These are phyloP conservation scores for Percopsis omiscomaycus DNA, from an alignment of 2,797 vertebrate species.

Conservation along the genomic window DNA sequence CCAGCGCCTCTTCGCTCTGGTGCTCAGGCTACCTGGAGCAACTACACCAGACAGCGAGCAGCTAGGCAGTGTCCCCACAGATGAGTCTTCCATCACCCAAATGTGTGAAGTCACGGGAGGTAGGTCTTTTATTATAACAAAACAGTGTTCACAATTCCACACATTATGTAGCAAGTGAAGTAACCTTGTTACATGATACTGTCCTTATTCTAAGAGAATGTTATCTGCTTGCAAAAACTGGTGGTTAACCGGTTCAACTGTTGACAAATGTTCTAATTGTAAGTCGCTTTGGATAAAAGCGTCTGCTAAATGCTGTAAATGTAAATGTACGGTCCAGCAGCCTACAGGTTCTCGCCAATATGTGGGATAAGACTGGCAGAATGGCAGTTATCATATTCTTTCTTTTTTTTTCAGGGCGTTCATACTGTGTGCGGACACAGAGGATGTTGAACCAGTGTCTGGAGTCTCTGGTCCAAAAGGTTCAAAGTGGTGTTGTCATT, in stretches of 20 bases:
- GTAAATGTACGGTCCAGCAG: neutral
- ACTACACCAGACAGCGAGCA: constrained; percentile 89
- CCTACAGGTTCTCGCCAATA: neutral
- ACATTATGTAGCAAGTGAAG: neutral
- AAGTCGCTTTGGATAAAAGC: too few species aligned
- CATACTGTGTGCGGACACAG: constrained; percentile 93
- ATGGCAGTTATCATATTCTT: neutral
- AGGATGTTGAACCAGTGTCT: constrained; percentile 97
- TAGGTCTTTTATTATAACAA: constrained; percentile 52
- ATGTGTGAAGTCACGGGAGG: constrained; percentile 99
- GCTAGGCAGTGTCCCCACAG: constrained; percentile 94
- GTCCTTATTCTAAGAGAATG: too few species aligned
- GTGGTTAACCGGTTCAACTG: too few species aligned
- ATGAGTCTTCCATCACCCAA: constrained; percentile 96
- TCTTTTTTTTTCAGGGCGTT: constrained; percentile 80
- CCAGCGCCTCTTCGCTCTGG: constrained; percentile 95
- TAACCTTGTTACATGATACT: too few species aligned
- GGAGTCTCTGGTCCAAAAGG: constrained; percentile 95
- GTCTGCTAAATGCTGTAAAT: too few species aligned
- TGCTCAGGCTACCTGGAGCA: constrained; percentile 92
- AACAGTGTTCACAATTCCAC: neutral
- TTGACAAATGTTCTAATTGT: too few species aligned
- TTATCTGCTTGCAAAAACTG: too few species aligned
- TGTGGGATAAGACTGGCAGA: neutral
- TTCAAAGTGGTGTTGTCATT: constrained; percentile 95